Conservation (phyloP, 2,797 vertebrate genomes). For the Geotrypetes seraphini region DNA sequence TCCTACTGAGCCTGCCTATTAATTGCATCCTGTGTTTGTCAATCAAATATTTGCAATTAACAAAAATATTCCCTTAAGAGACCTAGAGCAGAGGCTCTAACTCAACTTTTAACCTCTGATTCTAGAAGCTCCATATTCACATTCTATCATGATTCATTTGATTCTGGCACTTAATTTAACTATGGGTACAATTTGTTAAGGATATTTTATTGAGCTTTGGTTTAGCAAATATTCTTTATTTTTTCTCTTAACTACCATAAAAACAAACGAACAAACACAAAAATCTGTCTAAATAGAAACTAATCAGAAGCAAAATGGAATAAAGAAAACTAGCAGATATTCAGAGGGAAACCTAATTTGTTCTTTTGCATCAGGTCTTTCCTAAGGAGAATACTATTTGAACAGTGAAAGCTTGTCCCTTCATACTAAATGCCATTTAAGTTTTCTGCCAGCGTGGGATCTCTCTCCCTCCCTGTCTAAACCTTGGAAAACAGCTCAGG, state of each 20-base stretch:
- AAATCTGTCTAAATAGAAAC: constrained; percentile 31
- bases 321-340: constrained; percentile 34
- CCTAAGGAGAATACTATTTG: too few species aligned
- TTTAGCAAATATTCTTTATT: constrained; percentile 54
- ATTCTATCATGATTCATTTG: constrained; percentile 59
- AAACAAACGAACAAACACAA: too few species aligned
- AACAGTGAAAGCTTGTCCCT: too few species aligned
- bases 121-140: constrained; percentile 52
- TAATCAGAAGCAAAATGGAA: constrained; percentile 39
- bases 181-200: constrained; percentile 63
- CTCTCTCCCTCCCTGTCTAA: too few species aligned
- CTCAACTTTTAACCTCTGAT: constrained; percentile 58
- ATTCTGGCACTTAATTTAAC: constrained; percentile 59
- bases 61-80: constrained; percentile 73
- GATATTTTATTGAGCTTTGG: constrained; percentile 54
- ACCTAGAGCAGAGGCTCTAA: constrained; percentile 57
- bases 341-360: too few species aligned
- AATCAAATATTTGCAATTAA: constrained; percentile 88
- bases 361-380: too few species aligned
- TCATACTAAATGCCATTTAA: too few species aligned
- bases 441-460: too few species aligned
- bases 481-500: too few species aligned
- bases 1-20: constrained; percentile 73
- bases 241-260: too few species aligned
- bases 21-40: constrained; percentile 95